Evolutionary conservation across 2,888 invertebrate species (phyloP), one percentile per base, ranked within the genome.

Genomic region (Acrocera orbiculus): DNA sequence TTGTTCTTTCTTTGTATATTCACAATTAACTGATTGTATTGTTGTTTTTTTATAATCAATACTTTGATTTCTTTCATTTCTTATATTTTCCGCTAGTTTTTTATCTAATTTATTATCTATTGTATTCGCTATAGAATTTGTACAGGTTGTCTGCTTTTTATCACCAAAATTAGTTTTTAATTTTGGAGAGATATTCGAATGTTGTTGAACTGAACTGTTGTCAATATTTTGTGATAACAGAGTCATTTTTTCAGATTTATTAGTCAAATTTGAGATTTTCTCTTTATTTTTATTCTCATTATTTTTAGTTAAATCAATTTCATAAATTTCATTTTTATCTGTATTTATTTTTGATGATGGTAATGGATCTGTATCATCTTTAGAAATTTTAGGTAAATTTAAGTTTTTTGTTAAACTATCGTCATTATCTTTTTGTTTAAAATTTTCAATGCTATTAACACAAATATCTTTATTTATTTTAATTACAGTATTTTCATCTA

Each of bases 301-400:
- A 8, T 10, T 32, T 30, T 34, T 37, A 4, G 41, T 41, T 8
- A 39, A 29, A 35, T 41, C 41, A 22, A 39, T 41, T 27, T 36
- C 36, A 16, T 33, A 25, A 19, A 41, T 38, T 32, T 39, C 36
- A 8, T 16, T 10, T 29, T 16, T n/a, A n/a, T n/a, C n/a, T n/a
- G 13, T 16, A n/a, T 4, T 26, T 17, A 13, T 13, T 23, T 34
- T 15, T 24, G 14, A 16, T n/a, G 11, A 17, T 15, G 17, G 23
- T 16, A n/a, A n/a, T n/a, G n/a, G n/a, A n/a, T n/a, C n/a, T n/a
- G n/a, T 13, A 24, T n/a, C 6, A 5, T 24, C 3, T 13, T 10
- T 24, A 9, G 23, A 20, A n/a, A 9, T 16, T 4, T 34, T n/a
- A n/a, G n/a, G 28, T 15, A 17, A n/a, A 16, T 15, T 17, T 16